These are phyloP conservation scores for Dryoscopus gambensis DNA, from an alignment of 2,113 vertebrate genomes.

Conservation along the genomic window DNA sequence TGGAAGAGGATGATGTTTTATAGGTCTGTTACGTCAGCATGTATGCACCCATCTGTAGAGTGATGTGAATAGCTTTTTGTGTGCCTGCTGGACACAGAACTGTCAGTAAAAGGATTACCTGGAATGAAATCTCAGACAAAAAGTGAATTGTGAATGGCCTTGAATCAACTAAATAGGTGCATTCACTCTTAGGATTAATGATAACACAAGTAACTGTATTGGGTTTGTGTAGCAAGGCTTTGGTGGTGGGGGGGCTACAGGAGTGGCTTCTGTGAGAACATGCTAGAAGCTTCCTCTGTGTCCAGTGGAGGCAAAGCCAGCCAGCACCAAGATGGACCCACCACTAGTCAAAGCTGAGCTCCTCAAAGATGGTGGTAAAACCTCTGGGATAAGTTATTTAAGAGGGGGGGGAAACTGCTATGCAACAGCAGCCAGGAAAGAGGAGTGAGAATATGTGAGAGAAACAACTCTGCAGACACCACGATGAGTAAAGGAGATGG, in stretches of 20 bases:
- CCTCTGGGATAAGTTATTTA: background rate
- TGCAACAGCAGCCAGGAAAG: background rate
- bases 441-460: background rate
- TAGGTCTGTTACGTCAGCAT: background rate
- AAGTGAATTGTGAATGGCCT: background rate
- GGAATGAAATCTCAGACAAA: background rate
- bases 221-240: background rate
- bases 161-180: background rate
- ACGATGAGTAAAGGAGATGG: background rate
- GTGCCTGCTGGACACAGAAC: background rate
- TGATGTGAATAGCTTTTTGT: background rate
- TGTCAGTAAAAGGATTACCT: background rate
- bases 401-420: background rate
- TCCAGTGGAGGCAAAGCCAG: background rate
- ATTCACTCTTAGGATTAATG: background rate
- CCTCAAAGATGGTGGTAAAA: background rate
- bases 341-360: background rate
- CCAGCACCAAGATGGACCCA: background rate
- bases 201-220: background rate
- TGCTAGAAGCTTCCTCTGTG: background rate
- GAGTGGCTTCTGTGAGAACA: background rate
- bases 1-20: background rate
- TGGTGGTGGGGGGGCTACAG: background rate
- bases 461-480: background rate
- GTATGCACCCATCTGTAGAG: background rate